These are phyloP conservation scores for Lapara coniferarum DNA, from an alignment of 2,888 invertebrate genomes.

Conservation along the genomic window DNA sequence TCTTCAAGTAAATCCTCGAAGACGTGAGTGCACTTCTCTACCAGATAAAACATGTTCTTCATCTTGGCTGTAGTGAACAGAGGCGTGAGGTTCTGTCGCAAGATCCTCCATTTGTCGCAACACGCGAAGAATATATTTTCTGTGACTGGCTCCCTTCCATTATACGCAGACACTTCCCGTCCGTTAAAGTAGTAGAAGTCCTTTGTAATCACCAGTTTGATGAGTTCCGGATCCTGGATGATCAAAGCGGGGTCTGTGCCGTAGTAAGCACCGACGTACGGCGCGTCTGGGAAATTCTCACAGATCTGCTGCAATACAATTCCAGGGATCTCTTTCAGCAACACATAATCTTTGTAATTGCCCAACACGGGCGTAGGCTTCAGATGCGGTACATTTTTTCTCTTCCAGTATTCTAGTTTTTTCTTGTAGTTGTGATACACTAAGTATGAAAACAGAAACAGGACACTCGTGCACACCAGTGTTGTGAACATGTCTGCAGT, in stretches of 20 bases:
- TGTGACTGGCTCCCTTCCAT: constrained; percentile 46
- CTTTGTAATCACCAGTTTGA: constrained; percentile 53
- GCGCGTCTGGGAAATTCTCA: constrained; percentile 46
- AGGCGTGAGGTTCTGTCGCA: constrained; percentile 59
- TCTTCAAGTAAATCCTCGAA: constrained; percentile 49
- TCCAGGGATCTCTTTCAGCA: constrained; percentile 43
- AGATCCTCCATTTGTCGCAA: constrained; percentile 61
- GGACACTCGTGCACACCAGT: constrained; percentile 11
- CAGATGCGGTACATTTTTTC: constrained; percentile 46
- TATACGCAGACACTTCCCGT: constrained; percentile 52
- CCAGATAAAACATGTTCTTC: constrained; percentile 63
- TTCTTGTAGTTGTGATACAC: constrained; percentile 26
- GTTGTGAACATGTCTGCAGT: neutral
- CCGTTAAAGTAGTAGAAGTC: constrained; percentile 60
- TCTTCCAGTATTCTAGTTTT: constrained; percentile 55
- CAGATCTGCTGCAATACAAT: constrained; percentile 48
- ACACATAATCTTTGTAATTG: constrained; percentile 52
- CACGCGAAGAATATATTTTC: constrained; percentile 52
- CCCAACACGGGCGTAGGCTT: constrained; percentile 54
- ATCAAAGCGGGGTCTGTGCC: constrained; percentile 61
- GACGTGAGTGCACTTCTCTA: constrained; percentile 45
- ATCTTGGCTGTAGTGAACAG: constrained; percentile 62
- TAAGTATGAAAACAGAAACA: neutral
- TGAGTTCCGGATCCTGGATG: constrained; percentile 52
- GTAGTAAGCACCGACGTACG: constrained; percentile 59